Base-by-base conservation (phyloP, 2,797 vertebrate species). In the Pipistrellus kuhlii region DNA sequence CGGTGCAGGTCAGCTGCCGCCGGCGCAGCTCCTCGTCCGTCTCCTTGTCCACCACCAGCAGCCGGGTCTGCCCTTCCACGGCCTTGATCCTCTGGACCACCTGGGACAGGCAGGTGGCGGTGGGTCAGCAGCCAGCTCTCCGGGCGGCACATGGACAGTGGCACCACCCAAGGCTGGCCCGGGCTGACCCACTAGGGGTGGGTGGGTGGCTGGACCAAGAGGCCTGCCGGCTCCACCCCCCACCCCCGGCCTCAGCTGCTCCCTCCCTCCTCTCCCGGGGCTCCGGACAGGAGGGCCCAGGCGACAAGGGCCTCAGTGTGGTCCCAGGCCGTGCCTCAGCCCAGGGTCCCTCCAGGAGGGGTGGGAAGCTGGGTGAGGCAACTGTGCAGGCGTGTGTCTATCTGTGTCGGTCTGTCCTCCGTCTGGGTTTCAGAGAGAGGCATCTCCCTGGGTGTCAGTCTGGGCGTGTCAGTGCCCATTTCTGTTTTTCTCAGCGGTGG, bases 1-100 rank as follows among this genome's bases (percentile, higher is more conserved):
- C 99, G 0, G 98, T 99, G 98, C 99, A 99, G 1, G 98, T 98
- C 91, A 99, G 97, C 68, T 98, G 98, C 41, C 97, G 97, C 93
- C 98, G 98, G 73, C 71, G 98, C 53, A 99, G 98, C 96, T 98
- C 98, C 27, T 99, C 99, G 0, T 99, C 99, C 0, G 99, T 99
- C 87, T 99, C 99, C 93, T 98, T 98, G 98, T 99, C 99, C 96
- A 99, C 99, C 97, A 99, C 99, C 66, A 99, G 98, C 97, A 99
- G 91, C 53, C 98, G 97, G 0, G 99, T 99, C 96, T 99, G 98
- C 0, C 99, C 97, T 69, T 99, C 98, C 94, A 99, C 98, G 0
- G 98, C 99, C 41, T 99, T 98, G 97, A 99, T 99, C 41, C 98
- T 98, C 96, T 98, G 98, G 55, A 99, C 99, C 5, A 99, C 99